Evolutionary conservation across 2,888 invertebrate genomes (phyloP).

Genomic region (Zonitis immaculata): DNA sequence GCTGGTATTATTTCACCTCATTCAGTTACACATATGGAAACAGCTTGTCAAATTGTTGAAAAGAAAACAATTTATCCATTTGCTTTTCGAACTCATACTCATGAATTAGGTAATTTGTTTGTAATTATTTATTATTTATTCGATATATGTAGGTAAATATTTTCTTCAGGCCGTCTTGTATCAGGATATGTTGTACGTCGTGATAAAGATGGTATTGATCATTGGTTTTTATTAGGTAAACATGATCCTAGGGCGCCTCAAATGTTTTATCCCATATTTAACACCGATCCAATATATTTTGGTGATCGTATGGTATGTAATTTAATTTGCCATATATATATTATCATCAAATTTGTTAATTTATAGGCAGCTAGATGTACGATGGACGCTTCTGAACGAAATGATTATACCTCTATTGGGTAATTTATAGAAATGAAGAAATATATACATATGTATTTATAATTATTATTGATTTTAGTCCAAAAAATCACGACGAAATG

Average conservation of each 20-base stretch:
- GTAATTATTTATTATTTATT: conserved; percentile 15
- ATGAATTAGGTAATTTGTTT: conserved; percentile 70
- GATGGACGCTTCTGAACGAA: conserved; percentile 54
- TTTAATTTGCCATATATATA: too few relatives aligned
- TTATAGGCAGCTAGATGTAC: conserved; percentile 91
- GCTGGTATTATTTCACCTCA: conserved; percentile 72
- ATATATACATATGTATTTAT: too few relatives aligned
- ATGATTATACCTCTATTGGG: conserved; percentile 35
- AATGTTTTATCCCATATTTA: conserved; percentile 86
- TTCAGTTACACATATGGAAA: conserved; percentile 79
- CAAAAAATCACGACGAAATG: conserved; percentile 88
- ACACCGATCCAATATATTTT: conserved; percentile 56
- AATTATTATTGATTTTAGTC: conserved; percentile 48
- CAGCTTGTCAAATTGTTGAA: conserved; percentile 76
- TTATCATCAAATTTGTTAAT: too few relatives aligned
- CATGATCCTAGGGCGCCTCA: conserved; percentile 83
- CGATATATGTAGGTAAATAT: too few relatives aligned
- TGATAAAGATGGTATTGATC: conserved; percentile 55
- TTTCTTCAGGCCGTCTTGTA: conserved; percentile 71
- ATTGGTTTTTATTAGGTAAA: conserved; percentile 82
- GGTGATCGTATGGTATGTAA: conserved; percentile 78
- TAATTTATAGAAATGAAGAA: conserved; percentile 19
- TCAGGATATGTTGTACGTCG: conserved; percentile 71
- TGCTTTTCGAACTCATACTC: conserved; percentile 93
- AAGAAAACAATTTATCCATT: conserved; percentile 87